Percentiles rank a stretch among this genome's conserved stretches.
Conservation (phyloP, 2,797 vertebrate genomes). For the Chloroceryle amazona region DNA sequence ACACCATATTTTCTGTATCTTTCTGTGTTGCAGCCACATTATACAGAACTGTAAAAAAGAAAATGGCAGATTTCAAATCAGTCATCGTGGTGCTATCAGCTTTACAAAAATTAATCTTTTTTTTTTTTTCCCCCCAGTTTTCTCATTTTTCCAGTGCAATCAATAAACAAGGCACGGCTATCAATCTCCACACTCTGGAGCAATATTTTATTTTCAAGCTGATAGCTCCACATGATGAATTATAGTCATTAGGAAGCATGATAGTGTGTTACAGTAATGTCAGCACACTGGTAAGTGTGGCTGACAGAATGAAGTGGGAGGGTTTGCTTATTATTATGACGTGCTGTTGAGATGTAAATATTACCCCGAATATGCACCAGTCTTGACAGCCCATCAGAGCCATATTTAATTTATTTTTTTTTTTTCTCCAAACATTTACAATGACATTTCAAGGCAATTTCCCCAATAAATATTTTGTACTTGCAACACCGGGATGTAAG, state of each 20-base stretch:
- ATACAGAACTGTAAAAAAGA: not conserved
- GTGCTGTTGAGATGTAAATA: conserved; percentile 37
- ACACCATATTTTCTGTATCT: conserved; percentile 36
- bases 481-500: not conserved
- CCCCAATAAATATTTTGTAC: not conserved
- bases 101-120: conserved; percentile 37
- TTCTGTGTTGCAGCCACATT: conserved; percentile 4
- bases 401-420: not conserved
- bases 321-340: not conserved
- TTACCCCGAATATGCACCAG: not conserved
- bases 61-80: conserved; percentile 21
- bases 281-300: conserved; percentile 14
- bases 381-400: conserved; percentile 8
- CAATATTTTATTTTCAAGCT: conserved; percentile 76
- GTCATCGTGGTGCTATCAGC: not conserved
- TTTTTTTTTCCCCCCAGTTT: not conserved
- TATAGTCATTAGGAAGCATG: conserved; percentile 73
- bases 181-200: conserved; percentile 65
- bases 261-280: conserved; percentile 38
- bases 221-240: conserved; percentile 77
- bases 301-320: conserved; percentile 30
- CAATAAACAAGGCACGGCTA: conserved; percentile 69
- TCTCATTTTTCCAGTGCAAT: conserved; percentile 34
- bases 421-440: not conserved
- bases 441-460: not conserved